These are phyloP conservation scores for Epiblema foenella DNA, from an alignment of 2,888 invertebrate species.

Conservation along the genomic window DNA sequence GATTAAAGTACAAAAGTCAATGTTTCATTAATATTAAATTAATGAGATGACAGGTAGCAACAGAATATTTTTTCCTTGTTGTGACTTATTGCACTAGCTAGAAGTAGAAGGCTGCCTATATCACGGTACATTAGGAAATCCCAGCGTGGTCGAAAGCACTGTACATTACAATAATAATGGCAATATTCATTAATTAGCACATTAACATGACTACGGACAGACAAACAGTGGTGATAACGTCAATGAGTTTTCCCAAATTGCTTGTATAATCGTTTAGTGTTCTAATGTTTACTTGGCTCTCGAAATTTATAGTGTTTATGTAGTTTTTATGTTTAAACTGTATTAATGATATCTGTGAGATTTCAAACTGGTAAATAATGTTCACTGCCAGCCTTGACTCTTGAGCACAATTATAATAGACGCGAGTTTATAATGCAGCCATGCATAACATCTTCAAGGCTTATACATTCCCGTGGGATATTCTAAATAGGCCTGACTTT, in stretches of 20 bases:
- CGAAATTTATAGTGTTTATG: not conserved
- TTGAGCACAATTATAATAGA: not conserved
- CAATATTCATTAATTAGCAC: slow-evolving; percentile 23
- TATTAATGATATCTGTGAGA: not conserved
- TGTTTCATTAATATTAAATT: not conserved
- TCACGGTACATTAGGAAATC: slow-evolving; percentile 26
- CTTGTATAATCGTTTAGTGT: not conserved
- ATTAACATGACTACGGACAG: not conserved
- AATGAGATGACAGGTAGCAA: not conserved
- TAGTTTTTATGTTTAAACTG: not conserved
- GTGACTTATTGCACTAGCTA: not conserved
- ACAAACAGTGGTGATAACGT: slow-evolving; percentile 4
- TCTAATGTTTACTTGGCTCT: not conserved
- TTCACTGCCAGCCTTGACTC: not conserved
- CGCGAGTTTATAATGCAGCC: no score
- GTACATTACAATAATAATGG: not conserved
- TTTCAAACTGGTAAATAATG: not conserved
- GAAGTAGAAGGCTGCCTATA: slow-evolving; percentile 23
- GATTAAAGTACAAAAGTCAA: no score
- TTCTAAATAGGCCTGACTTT: not conserved
- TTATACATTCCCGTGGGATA: not conserved
- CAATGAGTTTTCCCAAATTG: slow-evolving; percentile 18
- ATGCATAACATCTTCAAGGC: not conserved
- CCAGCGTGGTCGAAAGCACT: slow-evolving; percentile 3
- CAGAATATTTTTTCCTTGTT: slow-evolving; percentile 1